These are phyloP conservation scores for Megaustenia siamemsis DNA, from an alignment of 2,888 invertebrate genomes.

Conservation along the genomic window DNA sequence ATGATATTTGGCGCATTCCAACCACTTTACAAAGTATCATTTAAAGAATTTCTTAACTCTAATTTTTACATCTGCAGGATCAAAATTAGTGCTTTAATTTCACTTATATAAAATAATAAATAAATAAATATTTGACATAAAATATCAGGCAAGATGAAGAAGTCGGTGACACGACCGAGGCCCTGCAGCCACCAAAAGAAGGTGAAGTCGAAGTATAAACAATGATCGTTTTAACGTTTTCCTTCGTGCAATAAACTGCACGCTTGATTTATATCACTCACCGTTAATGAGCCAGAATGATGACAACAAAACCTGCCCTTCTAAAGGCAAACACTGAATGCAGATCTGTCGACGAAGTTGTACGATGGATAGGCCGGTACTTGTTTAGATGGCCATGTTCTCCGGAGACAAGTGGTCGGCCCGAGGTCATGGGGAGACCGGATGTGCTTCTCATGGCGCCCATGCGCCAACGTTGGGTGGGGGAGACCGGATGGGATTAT, in stretches of 20 bases:
- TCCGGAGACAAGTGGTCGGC: slow-evolving; percentile 49
- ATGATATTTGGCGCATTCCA: too few relatives aligned
- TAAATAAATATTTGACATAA: too few relatives aligned
- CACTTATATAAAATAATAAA: too few relatives aligned
- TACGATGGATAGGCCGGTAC: slow-evolving; percentile 4
- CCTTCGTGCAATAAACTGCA: not conserved
- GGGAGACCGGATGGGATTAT: too few relatives aligned
- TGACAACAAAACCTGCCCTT: slow-evolving; percentile 24
- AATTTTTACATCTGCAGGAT: too few relatives aligned
- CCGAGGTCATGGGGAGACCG: slow-evolving; percentile 56
- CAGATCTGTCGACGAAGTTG: slow-evolving; percentile 16
- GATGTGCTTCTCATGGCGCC: slow-evolving; percentile 21
- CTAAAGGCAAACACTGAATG: not conserved
- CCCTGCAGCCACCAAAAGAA: too few relatives aligned
- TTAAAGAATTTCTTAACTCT: too few relatives aligned
- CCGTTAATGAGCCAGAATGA: slow-evolving; percentile 43
- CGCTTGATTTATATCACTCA: not conserved
- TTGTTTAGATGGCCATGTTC: slow-evolving; percentile 51
- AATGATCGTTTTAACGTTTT: not conserved
- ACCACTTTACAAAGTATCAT: too few relatives aligned
- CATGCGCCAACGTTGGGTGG: slow-evolving; percentile 9
- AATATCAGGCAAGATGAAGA: too few relatives aligned
- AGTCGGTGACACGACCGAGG: too few relatives aligned
- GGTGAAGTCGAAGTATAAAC: too few relatives aligned
- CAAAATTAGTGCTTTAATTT: too few relatives aligned